These are phyloP conservation scores for Trichoplusia ni DNA, from an alignment of 1,140 invertebrate species.

Conservation along the genomic window DNA sequence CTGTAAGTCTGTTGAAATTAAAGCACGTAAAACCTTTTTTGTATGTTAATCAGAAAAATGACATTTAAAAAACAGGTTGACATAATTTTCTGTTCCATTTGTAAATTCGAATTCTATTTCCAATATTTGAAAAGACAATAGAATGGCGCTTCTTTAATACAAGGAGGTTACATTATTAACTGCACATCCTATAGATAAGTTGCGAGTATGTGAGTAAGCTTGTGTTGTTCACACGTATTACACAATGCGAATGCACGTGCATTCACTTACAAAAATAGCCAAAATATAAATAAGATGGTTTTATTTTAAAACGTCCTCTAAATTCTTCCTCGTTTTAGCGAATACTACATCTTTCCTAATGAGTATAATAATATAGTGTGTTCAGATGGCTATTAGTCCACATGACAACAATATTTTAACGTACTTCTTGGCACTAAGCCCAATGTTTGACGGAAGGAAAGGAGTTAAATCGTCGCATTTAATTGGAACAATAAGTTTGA, in stretches of 20 bases:
- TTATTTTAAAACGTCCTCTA: slow-evolving; percentile 33
- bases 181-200: too few species aligned
- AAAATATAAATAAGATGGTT: slow-evolving; percentile 29
- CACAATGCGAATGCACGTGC: slow-evolving; percentile 1
- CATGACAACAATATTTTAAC: slow-evolving; percentile 52
- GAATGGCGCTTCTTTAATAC: too few species aligned
- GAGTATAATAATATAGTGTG: slow-evolving; percentile 30
- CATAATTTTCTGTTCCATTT: too few species aligned
- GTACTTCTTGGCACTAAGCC: slow-evolving; percentile 50
- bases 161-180: too few species aligned
- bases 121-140: too few species aligned
- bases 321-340: slow-evolving; percentile 36
- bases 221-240: too few species aligned
- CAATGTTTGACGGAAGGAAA: slow-evolving; percentile 62
- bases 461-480: slow-evolving; percentile 47
- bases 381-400: slow-evolving; percentile 37
- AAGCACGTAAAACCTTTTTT: too few species aligned
- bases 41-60: too few species aligned
- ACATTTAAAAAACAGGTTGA: too few species aligned
- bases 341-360: slow-evolving; percentile 35
- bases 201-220: too few species aligned
- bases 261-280: slow-evolving; percentile 12
- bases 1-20: too few species aligned
- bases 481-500: slow-evolving; percentile 51
- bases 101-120: too few species aligned